Conservation (phyloP, 2,888 invertebrate genomes). For the Dynastes maya region DNA sequence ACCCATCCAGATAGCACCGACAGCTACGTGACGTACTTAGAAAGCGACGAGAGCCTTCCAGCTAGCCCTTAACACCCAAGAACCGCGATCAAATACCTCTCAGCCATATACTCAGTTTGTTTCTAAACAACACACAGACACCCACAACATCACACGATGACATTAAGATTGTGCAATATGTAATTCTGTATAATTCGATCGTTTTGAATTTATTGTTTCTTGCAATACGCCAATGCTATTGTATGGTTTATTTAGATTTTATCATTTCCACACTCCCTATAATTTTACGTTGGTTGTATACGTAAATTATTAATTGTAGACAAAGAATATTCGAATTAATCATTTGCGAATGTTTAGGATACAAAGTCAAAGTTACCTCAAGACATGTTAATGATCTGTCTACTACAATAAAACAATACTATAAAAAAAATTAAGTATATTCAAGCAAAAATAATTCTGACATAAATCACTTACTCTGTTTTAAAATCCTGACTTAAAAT, state of each 20-base stretch:
- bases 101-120: constrained; percentile 48
- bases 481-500: too few relatives aligned
- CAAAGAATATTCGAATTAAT: background rate
- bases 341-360: background rate
- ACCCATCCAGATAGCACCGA: constrained; percentile 88
- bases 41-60: constrained; percentile 88
- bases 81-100: constrained; percentile 49
- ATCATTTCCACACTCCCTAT: background rate
- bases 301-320: background rate
- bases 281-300: constrained; percentile 5
- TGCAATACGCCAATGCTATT: background rate
- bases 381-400: background rate
- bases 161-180: constrained; percentile 53
- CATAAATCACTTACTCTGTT: background rate
- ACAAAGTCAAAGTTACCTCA: background rate
- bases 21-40: constrained; percentile 94
- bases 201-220: constrained; percentile 12
- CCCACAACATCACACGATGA: constrained; percentile 17
- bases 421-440: background rate
- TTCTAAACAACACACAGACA: constrained; percentile 41
- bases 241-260: constrained; percentile 1
- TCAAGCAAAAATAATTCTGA: background rate
- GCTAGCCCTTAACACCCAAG: constrained; percentile 78
- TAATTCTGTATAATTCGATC: constrained; percentile 30
- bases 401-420: too few relatives aligned